Conservation (phyloP, 2,888 invertebrate species). For the Bibio marci region DNA sequence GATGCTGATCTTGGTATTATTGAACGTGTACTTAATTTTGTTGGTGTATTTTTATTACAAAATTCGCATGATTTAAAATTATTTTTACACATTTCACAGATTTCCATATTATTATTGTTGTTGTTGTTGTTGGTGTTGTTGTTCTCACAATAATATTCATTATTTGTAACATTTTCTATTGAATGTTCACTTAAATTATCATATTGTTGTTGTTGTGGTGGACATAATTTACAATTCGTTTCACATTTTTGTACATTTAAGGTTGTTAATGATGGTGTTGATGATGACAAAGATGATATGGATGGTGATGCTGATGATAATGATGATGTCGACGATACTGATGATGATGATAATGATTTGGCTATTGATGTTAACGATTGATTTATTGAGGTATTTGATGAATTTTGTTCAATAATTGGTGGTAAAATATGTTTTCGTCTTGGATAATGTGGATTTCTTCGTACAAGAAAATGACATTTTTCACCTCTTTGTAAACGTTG, state of each 20-base stretch:
- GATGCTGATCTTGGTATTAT: neutral
- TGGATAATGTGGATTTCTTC: slow-evolving; percentile 61
- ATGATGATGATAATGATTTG: slow-evolving; percentile 2
- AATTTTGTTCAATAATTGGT: slow-evolving; percentile 10
- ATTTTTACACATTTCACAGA: slow-evolving; percentile 19
- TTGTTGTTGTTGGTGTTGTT: neutral
- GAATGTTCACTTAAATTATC: too few species aligned
- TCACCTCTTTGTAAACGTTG: slow-evolving; percentile 50
- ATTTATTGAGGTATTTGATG: slow-evolving; percentile 8
- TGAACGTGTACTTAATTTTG: slow-evolving; percentile 1
- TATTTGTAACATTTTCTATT: too few species aligned
- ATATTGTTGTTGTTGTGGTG: neutral
- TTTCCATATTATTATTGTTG: slow-evolving; percentile 1
- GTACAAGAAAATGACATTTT: slow-evolving; percentile 63
- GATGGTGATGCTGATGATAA: neutral
- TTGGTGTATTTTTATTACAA: slow-evolving; percentile 18
- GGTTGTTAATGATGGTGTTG: neutral
- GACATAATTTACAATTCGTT: neutral
- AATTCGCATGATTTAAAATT: slow-evolving; percentile 22
- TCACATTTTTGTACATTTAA: too few species aligned
- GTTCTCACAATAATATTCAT: too few species aligned
- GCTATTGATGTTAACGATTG: slow-evolving; percentile 2
- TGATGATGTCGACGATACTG: neutral
- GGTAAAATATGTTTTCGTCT: slow-evolving; percentile 28
- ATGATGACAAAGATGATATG: neutral